Evolutionary conservation across 92 coral and sea anemone genomes (phyloP).

Genomic region (Actinernus sp.): DNA sequence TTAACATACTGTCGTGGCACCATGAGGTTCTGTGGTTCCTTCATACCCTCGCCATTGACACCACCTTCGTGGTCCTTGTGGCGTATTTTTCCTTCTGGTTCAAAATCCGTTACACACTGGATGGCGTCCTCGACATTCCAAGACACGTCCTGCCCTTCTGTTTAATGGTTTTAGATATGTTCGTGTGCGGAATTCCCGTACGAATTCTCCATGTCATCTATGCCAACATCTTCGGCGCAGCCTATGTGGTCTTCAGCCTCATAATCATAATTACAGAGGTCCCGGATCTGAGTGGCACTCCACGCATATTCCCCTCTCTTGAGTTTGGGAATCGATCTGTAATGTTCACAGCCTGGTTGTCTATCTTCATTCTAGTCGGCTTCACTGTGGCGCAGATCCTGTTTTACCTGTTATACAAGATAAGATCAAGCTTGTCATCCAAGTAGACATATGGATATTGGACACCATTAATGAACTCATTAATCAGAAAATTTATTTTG

Average conservation of each 20-base stretch:
- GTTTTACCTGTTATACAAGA: slow-evolving; percentile 66
- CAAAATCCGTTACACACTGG: slow-evolving; percentile 17
- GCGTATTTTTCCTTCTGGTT: slow-evolving; percentile 81
- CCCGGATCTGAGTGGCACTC: slow-evolving; percentile 56
- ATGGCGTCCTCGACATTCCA: slow-evolving; percentile 65
- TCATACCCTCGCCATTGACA: slow-evolving; percentile 73
- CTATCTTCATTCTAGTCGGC: slow-evolving; percentile 71
- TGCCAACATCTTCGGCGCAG: slow-evolving; percentile 80
- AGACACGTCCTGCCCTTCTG: slow-evolving; percentile 68
- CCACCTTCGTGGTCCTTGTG: slow-evolving; percentile 54
- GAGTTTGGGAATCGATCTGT: slow-evolving; percentile 72
- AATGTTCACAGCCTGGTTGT: slow-evolving; percentile 74
- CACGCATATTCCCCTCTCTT: slow-evolving; percentile 73
- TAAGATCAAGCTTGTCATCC: slow-evolving; percentile 27
- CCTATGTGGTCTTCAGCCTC: slow-evolving; percentile 66
- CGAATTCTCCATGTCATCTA: slow-evolving; percentile 76
- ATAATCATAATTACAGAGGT: slow-evolving; percentile 67
- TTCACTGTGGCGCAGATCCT: slow-evolving; percentile 71
- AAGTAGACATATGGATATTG: too few relatives aligned
- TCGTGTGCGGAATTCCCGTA: slow-evolving; percentile 72
- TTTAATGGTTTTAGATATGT: slow-evolving; percentile 62
- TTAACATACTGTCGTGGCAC: slow-evolving; percentile 65
- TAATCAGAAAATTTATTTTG: too few relatives aligned
- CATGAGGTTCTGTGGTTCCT: slow-evolving; percentile 81
- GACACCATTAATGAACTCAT: too few relatives aligned